A percentile compares a stretch with the other conserved stretches of the same genome.
Evolutionary conservation across 2,888 invertebrate genomes (phyloP).

Genomic region (Plutella xylostella): DNA sequence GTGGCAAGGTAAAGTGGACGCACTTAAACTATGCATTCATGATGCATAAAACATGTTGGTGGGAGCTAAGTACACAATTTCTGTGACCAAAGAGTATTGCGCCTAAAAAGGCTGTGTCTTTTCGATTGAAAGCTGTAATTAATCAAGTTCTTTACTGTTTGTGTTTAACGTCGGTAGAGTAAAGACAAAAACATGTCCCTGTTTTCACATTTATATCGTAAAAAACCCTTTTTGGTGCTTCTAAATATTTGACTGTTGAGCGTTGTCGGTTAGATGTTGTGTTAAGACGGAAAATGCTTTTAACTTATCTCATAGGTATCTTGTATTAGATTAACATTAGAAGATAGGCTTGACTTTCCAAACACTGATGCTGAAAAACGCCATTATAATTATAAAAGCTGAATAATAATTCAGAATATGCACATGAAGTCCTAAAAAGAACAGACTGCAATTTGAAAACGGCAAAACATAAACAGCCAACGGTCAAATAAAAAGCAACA

Average conservation of each 20-base stretch:
- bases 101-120: slow-evolving; percentile 20
- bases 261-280: no score
- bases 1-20: slow-evolving; percentile 38
- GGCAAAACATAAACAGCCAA: no score
- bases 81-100: slow-evolving; percentile 21
- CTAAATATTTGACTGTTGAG: no score
- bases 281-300: no score
- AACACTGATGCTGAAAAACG: no score
- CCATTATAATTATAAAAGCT: neutral
- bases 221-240: neutral
- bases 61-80: slow-evolving; percentile 18
- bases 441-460: no score
- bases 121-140: slow-evolving; percentile 29
- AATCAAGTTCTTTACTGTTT: slow-evolving; percentile 41
- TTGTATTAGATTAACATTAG: no score
- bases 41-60: slow-evolving; percentile 26
- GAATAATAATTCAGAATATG: no score
- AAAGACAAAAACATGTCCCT: neutral
- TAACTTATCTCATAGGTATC: no score
- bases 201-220: slow-evolving; percentile 2
- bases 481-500: slow-evolving; percentile 7
- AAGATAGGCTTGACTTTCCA: no score
- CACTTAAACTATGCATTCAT: slow-evolving; percentile 20
- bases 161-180: slow-evolving; percentile 11
- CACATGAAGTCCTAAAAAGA: no score